A percentile compares a stretch with the other conserved stretches of the same genome.
Conservation (phyloP, 2,797 vertebrate species). For the Parauchenoglanis punctatus region DNA sequence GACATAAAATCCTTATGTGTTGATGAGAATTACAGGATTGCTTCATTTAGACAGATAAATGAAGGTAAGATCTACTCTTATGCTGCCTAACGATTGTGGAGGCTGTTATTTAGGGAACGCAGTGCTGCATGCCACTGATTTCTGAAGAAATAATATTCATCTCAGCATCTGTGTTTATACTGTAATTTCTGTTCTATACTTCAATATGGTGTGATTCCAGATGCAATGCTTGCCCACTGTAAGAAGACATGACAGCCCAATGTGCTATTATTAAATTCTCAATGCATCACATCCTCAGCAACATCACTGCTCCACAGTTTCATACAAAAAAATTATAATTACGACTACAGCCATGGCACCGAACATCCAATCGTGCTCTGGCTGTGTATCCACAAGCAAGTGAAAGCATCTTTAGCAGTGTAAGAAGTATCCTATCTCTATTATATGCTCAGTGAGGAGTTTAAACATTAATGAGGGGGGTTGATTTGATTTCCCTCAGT, state of each 20-base stretch:
- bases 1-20: neutral
- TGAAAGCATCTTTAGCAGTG: conserved; percentile 26
- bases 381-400: conserved; percentile 34
- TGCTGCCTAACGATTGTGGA: neutral
- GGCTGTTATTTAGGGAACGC: neutral
- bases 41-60: neutral
- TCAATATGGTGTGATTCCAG: neutral
- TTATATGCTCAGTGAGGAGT: conserved; percentile 20
- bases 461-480: conserved; percentile 33
- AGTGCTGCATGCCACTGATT: neutral
- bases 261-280: neutral
- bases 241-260: conserved; percentile 8
- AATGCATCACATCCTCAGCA: neutral
- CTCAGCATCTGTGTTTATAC: neutral
- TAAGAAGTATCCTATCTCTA: neutral
- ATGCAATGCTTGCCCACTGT: conserved; percentile 1
- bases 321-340: neutral
- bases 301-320: neutral
- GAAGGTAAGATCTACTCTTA: neutral
- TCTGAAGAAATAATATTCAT: neutral
- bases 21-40: neutral
- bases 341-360: conserved; percentile 22
- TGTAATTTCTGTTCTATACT: neutral
- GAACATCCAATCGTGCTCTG: conserved; percentile 22
- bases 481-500: conserved; percentile 32